Percentiles rank a stretch among this genome's conserved stretches.
These are phyloP conservation scores for Tridacna crocea DNA, from an alignment of 2,888 invertebrate genomes.

Conservation along the genomic window DNA sequence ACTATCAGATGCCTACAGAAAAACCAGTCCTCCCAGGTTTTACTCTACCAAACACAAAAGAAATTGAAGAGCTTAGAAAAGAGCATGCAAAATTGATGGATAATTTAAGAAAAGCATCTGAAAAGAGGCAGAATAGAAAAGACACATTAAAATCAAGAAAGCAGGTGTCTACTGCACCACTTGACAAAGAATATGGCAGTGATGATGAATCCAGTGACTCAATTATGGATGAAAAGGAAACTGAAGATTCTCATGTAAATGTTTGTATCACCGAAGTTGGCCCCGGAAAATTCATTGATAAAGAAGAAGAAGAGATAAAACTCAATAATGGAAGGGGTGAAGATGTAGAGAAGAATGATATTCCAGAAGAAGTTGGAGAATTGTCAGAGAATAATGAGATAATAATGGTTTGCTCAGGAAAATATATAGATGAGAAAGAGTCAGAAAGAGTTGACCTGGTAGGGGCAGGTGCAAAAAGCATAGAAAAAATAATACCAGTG, in stretches of 20 bases:
- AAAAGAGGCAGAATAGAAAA: constrained; percentile 60
- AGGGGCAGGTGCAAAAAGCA: no score
- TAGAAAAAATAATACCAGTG: no score
- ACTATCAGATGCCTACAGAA: not conserved
- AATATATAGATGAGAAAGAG: no score
- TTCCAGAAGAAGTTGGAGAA: not conserved
- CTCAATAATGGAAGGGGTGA: not conserved
- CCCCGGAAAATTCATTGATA: constrained; percentile 1
- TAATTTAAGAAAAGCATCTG: constrained; percentile 66
- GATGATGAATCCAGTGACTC: not conserved
- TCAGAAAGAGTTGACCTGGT: no score
- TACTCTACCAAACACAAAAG: constrained; percentile 59
- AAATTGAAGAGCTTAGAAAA: constrained; percentile 73
- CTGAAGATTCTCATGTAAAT: not conserved
- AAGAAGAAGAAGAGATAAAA: not conserved
- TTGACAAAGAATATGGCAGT: not conserved
- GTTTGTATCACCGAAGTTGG: constrained; percentile 1
- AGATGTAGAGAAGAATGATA: not conserved
- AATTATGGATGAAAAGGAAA: not conserved
- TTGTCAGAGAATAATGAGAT: not conserved
- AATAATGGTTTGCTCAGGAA: no score
- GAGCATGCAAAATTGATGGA: constrained; percentile 77
- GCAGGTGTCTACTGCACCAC: constrained; percentile 10
- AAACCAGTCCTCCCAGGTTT: constrained; percentile 33
- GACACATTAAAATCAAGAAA: constrained; percentile 55